Percentiles rank a stretch among this genome's conserved stretches.
Conservation (phyloP, 2,113 vertebrate species). For the Tricholaema leucomelas region DNA sequence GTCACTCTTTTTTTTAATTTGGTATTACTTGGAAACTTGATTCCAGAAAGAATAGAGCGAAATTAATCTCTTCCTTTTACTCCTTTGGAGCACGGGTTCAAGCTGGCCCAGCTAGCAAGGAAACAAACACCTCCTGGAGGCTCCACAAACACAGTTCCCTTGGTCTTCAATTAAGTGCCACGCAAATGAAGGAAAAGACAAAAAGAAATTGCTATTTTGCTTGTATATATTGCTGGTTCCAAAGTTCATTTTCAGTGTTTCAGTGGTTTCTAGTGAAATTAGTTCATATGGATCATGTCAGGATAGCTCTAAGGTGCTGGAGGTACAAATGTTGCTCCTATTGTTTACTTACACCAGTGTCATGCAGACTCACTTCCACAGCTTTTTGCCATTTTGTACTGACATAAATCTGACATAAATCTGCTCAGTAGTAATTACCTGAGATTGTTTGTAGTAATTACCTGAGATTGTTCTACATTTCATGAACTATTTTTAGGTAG, state of each 20-base stretch:
- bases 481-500: not conserved
- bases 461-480: not conserved
- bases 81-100: not conserved
- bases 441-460: slow-evolving; percentile 12
- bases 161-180: not conserved
- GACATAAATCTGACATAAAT: not conserved
- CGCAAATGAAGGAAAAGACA: not conserved
- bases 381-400: not conserved
- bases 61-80: not conserved
- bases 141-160: not conserved
- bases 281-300: not conserved
- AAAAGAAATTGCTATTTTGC: not conserved
- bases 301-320: not conserved
- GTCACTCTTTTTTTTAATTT: not conserved
- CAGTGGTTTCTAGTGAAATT: not conserved
- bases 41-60: not conserved
- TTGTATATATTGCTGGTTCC: not conserved
- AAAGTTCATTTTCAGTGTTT: not conserved
- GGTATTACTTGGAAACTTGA: not conserved
- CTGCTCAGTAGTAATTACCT: slow-evolving; percentile 11
- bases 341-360: not conserved
- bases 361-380: not conserved
- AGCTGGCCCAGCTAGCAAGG: not conserved
- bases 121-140: not conserved
- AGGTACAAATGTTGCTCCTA: not conserved